Base-by-base conservation (phyloP, 2,888 invertebrate species). In the Lycophotia porphyrea region DNA sequence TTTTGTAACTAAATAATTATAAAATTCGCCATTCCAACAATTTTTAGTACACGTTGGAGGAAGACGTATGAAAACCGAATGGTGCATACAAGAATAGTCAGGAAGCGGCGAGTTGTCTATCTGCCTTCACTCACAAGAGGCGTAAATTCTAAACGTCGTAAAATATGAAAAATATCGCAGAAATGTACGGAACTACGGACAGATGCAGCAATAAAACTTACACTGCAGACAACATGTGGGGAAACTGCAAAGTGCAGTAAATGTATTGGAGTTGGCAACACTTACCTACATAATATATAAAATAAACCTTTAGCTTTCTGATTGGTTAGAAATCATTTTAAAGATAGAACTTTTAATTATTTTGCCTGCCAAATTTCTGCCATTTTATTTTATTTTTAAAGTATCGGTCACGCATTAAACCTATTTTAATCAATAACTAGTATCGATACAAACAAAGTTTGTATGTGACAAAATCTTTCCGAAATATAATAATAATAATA, bases 91-190 rank as follows among this genome's bases (percentile, higher is more conserved):
- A 88, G 85, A 88, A 87, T 87, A 88, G 86, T 87, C 84, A 85
- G 88, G 85, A 88, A 88, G 74, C 87, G 73, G 72, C 67, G 42
- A 84, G 67, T 77, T 85, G 80, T 74, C 84, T 82, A 78, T 70
- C 88, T 87, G 87, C 88, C 88, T 88, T 89, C 86, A 83, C 89
- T 90, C 90, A 91, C 89, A 88, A 88, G 90, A 88, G 91, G 91
- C 92, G 92, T 94, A 93, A 94, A 95, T 95, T 95, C 94, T 93
- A 94, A 95, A 93, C 91, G 89, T 95, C 95, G 94, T 95, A 95
- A 95, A 95, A 94, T 95, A 94, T 95, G 95, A 95, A 95, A 94
- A 94, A 95, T 93, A 93, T 92, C 90, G 83, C 89, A 88, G 90
- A 89, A 91, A 90, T 88, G 88, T 84, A 85, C 34, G 60, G 60